Base-by-base conservation (phyloP, 2,797 vertebrate species). In the Poliocrania exsul region DNA sequence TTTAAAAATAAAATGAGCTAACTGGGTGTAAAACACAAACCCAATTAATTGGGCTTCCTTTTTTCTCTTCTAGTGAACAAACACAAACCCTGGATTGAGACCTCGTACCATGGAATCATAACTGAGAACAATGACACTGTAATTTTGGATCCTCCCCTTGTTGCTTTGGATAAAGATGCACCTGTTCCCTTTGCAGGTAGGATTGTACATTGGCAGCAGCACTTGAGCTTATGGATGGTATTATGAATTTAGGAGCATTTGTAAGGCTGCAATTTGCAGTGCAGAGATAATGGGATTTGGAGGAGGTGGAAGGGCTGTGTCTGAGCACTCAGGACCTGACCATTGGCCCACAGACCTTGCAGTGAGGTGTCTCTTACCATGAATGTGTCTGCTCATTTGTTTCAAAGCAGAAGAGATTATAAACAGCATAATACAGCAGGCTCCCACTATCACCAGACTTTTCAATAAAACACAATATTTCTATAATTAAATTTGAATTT, bases 71-170 rank as follows among this genome's bases (percentile, higher is more conserved):
- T 89, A 99, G 99, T 99, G 92, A 99, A 99, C 94, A 99, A 99
- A 94, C 99, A 99, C 97, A 99, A 99, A 92, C 99, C 99, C 5
- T 99, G 99, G 99, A 99, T 99, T 53, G 99, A 99, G 98, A 99
- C 99, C 0, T 99, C 99, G 0, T 99, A 99, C 95, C 99, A 99
- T 2, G 99, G 99, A 77, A 98, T 99, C 95, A 98, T 99, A 97
- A 99, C 99, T 8, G 99, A 99, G 96, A 99, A 99, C 97, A 99
- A 99, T 0, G 98, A 99, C 81, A 97, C 99, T 3, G 99, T 99
- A 64, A 99, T 99, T 95, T 97, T 99, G 94, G 99, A 99, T 94
- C 99, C 99, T 80, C 99, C 99, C 1, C 98, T 99, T 75, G 99
- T 99, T 84, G 99, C 99, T 62, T 97, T 99, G 97, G 99, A 99